Evolutionary conservation across 2,797 vertebrate genomes (phyloP).

Genomic region (Microhierax caerulescens): DNA sequence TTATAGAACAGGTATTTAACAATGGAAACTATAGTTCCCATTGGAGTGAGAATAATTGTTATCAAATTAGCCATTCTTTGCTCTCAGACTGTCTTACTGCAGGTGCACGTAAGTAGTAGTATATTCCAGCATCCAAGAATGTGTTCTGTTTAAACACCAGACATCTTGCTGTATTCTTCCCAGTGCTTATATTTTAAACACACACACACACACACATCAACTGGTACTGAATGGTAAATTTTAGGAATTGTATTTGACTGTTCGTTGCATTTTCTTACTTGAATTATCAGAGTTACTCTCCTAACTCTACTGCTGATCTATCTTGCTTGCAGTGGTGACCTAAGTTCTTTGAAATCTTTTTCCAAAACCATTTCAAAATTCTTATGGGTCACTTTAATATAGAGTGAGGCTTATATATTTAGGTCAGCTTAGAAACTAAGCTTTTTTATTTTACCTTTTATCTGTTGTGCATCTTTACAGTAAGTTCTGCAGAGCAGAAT

Average conservation of each 20-base stretch:
- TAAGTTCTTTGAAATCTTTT: neutral
- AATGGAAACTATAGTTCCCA: neutral
- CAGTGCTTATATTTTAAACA: neutral
- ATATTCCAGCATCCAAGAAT: neutral
- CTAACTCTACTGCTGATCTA: neutral
- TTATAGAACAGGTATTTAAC: neutral
- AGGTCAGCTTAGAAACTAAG: neutral
- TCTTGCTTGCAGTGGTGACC: neutral
- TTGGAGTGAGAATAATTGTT: neutral
- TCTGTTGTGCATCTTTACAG: neutral
- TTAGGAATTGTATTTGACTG: neutral
- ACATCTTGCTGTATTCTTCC: neutral
- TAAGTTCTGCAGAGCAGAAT: neutral
- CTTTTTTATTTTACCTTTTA: neutral
- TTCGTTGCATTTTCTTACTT: neutral
- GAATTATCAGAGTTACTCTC: neutral
- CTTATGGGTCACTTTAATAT: neutral
- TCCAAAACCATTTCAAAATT: neutral
- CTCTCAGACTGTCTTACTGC: neutral
- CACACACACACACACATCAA: neutral
- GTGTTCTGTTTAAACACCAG: neutral
- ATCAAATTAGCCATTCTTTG: neutral
- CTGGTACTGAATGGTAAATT: neutral
- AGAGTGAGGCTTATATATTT: neutral
- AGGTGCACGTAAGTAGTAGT: neutral